Evolutionary conservation across 2,888 invertebrate genomes (phyloP), one percentile per base, ranked within the genome.

Genomic region (Drosophila barbarae): DNA sequence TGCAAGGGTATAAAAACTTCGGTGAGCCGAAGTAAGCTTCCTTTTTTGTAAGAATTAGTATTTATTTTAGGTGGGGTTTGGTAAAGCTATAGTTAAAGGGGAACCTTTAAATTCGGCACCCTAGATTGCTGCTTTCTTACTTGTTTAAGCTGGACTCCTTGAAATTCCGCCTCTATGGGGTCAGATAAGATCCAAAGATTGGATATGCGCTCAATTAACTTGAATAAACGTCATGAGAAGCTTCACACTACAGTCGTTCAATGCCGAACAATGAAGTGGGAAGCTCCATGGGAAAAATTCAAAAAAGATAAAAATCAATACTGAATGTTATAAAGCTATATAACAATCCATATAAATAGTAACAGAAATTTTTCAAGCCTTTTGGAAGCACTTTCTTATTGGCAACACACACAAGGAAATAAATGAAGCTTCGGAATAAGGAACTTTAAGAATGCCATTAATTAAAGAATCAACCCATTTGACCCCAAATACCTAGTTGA

Each of bases 191-290:
- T 58, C 58, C 56, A 13, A 9, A 15, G n/a, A 26, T 61, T 8
- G 41, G 35, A 44, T 42, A 12, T 61, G 23, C 61, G 61, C 47
- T 36, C 39, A 41, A 49, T 61, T 60, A 60, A 35, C 59, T 39
- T 18, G 4, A 28, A 41, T 38, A 49, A 61, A 60, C 15, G 18
- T 35, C 32, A 21, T 34, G 38, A 18, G 46, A 59, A 41, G 32
- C 7, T 10, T 35, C 21, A 46, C 46, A 18, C 46, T 30, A 46
- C 18, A 18, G 1, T 18, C 13, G 3, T 30, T 18, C 18, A 30
- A 15, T 1, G 15, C 15, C 15, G 3, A 46, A 46, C 46, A 30
- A 46, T 46, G 30, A 4, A 18, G 7, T 30, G 2, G 18, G 8
- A 30, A 30, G 18, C 2, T 18, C 1, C 13, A 30, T 30, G 8